A percentile compares a stretch with the other conserved stretches of the same genome.
Evolutionary conservation across 1,140 invertebrate species (phyloP).

Genomic region (Drosophila lacertosa): DNA sequence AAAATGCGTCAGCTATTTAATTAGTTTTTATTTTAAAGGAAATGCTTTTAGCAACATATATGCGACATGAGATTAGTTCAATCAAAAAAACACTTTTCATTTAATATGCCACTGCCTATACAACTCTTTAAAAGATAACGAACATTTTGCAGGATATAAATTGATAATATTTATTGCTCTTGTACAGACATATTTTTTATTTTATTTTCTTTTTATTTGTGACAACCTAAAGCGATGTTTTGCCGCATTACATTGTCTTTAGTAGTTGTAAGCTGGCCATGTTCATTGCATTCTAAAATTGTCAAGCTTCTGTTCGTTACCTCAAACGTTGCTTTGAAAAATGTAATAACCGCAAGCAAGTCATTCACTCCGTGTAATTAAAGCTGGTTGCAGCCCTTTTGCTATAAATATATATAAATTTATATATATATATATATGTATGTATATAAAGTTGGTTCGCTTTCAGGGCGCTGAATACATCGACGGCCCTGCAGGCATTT

Average conservation of each 20-base stretch:
- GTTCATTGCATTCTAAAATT: slow-evolving; percentile 9
- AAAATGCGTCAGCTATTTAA: too few relatives aligned
- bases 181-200: background rate
- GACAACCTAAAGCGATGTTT: background rate
- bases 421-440: slow-evolving; percentile 1
- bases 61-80: too few relatives aligned
- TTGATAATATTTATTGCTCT: slow-evolving; percentile 18
- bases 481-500: slow-evolving; percentile 33
- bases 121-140: too few relatives aligned
- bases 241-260: background rate
- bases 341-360: slow-evolving; percentile 19
- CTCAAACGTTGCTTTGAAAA: slow-evolving; percentile 4
- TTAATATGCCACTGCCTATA: too few relatives aligned
- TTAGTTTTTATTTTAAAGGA: too few relatives aligned
- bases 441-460: background rate
- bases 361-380: slow-evolving; percentile 24
- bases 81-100: too few relatives aligned
- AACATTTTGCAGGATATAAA: background rate
- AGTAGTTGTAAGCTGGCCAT: background rate
- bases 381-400: slow-evolving; percentile 18
- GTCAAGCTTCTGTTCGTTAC: too few relatives aligned
- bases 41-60: too few relatives aligned
- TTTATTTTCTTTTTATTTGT: slow-evolving; percentile 1
- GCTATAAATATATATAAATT: background rate
- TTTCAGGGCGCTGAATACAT: slow-evolving; percentile 12